Percentiles rank a stretch among this genome's conserved stretches.
These are phyloP conservation scores for Scylla paramamosain DNA, from an alignment of 1,140 invertebrate species.

Conservation along the genomic window DNA sequence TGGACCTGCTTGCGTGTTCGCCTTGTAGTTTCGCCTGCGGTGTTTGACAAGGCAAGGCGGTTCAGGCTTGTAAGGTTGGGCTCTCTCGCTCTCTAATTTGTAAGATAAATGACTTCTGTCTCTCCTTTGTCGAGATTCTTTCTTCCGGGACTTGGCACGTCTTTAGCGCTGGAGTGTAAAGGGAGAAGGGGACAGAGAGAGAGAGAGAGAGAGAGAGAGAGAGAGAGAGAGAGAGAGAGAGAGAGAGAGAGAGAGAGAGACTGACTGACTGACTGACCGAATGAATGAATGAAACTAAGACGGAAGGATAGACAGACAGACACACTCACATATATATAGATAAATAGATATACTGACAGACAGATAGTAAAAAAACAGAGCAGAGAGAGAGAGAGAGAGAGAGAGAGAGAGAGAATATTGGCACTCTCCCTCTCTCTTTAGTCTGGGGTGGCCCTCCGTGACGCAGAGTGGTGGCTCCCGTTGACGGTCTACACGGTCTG, in stretches of 20 bases:
- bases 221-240: background rate
- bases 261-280: no score
- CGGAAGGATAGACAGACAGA: background rate
- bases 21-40: no score
- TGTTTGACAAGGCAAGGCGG: no score
- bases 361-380: slow-evolving; percentile 18
- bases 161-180: no score
- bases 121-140: no score
- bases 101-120: no score
- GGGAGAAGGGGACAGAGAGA: background rate
- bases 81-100: no score
- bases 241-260: no score
- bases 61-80: no score
- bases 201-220: slow-evolving; percentile 16
- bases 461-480: slow-evolving; percentile 7
- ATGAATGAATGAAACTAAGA: no score
- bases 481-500: background rate
- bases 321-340: background rate
- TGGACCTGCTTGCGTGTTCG: no score
- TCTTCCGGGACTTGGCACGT: no score
- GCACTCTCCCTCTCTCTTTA: background rate
- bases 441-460: background rate
- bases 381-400: background rate
- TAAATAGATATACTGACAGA: background rate
- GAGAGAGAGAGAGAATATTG: background rate